phyloP scores from a whole-genome alignment of 2,113 vertebrate genomes.

The Chamaea fasciata region DNA sequence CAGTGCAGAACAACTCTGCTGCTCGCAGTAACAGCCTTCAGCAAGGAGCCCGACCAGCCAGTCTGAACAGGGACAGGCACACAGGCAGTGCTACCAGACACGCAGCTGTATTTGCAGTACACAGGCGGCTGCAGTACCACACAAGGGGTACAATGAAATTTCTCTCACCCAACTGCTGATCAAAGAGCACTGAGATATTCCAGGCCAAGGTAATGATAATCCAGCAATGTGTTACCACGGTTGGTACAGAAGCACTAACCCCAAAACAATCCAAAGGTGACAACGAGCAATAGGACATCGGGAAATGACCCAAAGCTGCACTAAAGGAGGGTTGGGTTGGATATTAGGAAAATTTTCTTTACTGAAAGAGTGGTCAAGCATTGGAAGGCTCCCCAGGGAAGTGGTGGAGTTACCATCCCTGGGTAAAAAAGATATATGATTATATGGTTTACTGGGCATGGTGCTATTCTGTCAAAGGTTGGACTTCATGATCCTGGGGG shows the following conservation, averaged over 20 bases:
- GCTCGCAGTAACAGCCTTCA: background rate
- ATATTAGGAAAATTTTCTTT: background rate
- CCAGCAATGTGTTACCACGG: background rate
- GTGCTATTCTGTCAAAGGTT: background rate
- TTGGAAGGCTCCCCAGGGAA: background rate
- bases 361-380: background rate
- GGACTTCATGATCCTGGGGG: background rate
- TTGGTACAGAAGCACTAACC: background rate
- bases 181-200: slow-evolving; percentile 9
- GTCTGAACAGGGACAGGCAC: background rate
- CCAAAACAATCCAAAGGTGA: background rate
- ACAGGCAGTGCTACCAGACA: background rate
- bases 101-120: slow-evolving; percentile 11
- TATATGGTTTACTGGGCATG: background rate
- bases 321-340: rapidly evolving
- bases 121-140: background rate
- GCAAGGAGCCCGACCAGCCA: background rate
- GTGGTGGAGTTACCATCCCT: background rate
- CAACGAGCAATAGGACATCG: background rate
- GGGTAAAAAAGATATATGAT: background rate
- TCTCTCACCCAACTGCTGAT: background rate
- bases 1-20: background rate
- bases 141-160: background rate
- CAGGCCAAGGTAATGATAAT: background rate
- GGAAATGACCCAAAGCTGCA: background rate